Conservation (phyloP, 2,113 vertebrate genomes). For the Carettochelys insculpta region DNA sequence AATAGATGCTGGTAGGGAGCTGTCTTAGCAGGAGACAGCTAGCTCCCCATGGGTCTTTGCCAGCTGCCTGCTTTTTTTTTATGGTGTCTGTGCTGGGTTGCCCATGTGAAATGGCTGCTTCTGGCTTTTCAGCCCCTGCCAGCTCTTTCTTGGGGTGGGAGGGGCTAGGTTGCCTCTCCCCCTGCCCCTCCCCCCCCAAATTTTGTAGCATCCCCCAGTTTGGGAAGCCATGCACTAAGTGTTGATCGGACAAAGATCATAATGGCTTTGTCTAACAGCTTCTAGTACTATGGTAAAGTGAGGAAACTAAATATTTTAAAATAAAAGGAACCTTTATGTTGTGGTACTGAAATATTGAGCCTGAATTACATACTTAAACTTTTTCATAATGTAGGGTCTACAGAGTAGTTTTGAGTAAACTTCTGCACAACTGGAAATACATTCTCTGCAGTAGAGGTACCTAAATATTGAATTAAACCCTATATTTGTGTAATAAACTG, state of each 20-base stretch:
- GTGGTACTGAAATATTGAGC: neutral
- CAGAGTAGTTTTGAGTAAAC: neutral
- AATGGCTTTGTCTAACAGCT: neutral
- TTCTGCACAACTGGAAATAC: neutral
- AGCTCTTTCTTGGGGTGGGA: too few relatives aligned
- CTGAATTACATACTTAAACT: neutral
- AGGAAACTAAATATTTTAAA: neutral
- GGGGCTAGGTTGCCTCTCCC: too few relatives aligned
- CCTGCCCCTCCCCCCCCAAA: too few relatives aligned
- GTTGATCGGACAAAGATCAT: neutral
- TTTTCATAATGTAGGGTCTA: neutral
- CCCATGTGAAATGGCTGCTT: too few relatives aligned
- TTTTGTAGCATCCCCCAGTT: too few relatives aligned
- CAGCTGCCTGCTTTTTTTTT: too few relatives aligned
- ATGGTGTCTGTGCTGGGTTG: too few relatives aligned
- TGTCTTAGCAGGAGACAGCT: too few relatives aligned
- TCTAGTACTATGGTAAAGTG: neutral
- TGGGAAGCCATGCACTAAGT: too few relatives aligned
- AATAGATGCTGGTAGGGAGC: neutral
- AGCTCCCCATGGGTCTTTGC: too few relatives aligned
- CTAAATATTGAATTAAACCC: slow-evolving; percentile 11
- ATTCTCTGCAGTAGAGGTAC: slow-evolving; percentile 10
- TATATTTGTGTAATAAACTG: neutral
- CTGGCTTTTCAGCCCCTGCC: too few relatives aligned
- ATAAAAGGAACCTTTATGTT: neutral